These are phyloP conservation scores for Cryptocheilus praepositus DNA, from an alignment of 2,888 invertebrate species.

Conservation along the genomic window DNA sequence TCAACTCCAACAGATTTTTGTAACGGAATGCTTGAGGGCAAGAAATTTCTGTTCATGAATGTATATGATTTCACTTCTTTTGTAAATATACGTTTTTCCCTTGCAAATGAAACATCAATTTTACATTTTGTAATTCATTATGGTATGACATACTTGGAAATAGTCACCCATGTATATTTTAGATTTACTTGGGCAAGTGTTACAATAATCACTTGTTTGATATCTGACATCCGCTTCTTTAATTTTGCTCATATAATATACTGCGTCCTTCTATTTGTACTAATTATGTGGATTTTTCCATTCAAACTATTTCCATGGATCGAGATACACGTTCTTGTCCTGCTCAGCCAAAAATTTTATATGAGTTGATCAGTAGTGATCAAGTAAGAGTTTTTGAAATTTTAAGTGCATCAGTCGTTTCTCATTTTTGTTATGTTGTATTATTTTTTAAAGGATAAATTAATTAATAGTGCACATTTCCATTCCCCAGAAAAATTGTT, in stretches of 20 bases:
- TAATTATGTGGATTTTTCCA: not conserved
- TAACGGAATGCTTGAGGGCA: conserved; percentile 14
- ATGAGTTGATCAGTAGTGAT: conserved; percentile 25
- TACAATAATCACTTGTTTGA: conserved; percentile 41
- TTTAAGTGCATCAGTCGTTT: conserved; percentile 27
- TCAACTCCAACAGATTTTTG: conserved; percentile 27
- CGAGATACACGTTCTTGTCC: conserved; percentile 20
- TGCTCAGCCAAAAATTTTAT: conserved; percentile 16
- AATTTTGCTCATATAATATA: conserved; percentile 1
- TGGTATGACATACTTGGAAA: conserved; percentile 37
- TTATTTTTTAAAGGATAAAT: conserved; percentile 19
- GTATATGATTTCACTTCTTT: conserved; percentile 22
- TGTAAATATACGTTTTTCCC: conserved; percentile 14
- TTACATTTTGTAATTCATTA: conserved; percentile 32
- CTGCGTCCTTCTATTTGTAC: not conserved
- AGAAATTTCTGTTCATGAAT: conserved; percentile 19
- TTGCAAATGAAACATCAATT: conserved; percentile 19
- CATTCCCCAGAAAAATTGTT: conserved; percentile 42
- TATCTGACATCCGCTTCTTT: conserved; percentile 38
- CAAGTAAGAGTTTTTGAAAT: conserved; percentile 24
- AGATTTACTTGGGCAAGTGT: conserved; percentile 42
- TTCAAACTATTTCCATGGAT: not conserved
- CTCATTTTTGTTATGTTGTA: conserved; percentile 27
- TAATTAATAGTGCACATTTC: conserved; percentile 29
- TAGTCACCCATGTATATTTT: conserved; percentile 40